Conservation (phyloP, 2,888 invertebrate species). For the Euclidia mi region DNA sequence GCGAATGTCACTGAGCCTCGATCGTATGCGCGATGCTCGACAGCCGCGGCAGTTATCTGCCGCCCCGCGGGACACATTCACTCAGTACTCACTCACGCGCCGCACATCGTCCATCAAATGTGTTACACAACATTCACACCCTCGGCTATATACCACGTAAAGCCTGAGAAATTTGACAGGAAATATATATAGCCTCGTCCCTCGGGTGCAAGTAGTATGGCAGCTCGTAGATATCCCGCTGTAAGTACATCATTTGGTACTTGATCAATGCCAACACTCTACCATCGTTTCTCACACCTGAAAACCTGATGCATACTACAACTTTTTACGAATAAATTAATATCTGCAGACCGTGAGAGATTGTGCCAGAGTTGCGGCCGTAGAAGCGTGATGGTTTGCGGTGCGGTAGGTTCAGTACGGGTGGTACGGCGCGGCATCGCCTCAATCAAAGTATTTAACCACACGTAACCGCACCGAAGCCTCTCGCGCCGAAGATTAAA, state of each 20-base stretch:
- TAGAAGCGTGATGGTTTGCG: neutral
- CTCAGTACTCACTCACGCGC: slow-evolving; percentile 22
- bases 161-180: slow-evolving; percentile 4
- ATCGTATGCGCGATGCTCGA: no score
- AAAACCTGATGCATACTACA: neutral
- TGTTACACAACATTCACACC: slow-evolving; percentile 10
- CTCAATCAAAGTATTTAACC: slow-evolving; percentile 53
- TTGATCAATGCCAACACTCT: neutral
- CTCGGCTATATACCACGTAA: neutral
- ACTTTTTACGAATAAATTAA: neutral
- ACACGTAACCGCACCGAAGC: slow-evolving; percentile 47
- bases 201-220: neutral
- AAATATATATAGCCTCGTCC: slow-evolving; percentile 2
- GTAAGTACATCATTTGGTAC: neutral
- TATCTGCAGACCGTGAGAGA: no score
- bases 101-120: slow-evolving; percentile 20
- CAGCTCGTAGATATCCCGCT: neutral
- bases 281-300: neutral
- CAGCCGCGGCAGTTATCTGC: no score
- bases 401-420: neutral
- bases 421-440: slow-evolving; percentile 11
- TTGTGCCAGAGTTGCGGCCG: no score
- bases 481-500: slow-evolving; percentile 54
- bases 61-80: slow-evolving; percentile 16
- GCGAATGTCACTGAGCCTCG: neutral